Conservation (phyloP, 2,797 vertebrate genomes). For the Hoplostethus mediterraneus region DNA sequence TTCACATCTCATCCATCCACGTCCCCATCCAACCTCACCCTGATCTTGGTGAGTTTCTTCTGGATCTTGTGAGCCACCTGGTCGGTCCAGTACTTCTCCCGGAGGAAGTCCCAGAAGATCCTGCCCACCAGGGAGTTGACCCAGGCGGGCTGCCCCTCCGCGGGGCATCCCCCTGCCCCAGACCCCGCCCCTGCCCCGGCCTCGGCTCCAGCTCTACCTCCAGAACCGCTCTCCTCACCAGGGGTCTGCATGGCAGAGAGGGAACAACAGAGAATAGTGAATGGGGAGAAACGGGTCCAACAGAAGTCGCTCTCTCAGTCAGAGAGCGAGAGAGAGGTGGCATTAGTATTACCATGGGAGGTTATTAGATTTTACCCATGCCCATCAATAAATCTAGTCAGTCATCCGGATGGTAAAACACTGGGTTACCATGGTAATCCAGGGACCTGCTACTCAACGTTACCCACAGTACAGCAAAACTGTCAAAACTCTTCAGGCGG, state of each 20-base stretch:
- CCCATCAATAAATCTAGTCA: too few species aligned
- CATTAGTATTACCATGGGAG: too few species aligned
- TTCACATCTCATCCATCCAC: not conserved
- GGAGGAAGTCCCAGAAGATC: conserved; percentile 92
- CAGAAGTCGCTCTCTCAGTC: not conserved
- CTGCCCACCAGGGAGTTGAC: conserved; percentile 88
- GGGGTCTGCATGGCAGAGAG: conserved; percentile 50
- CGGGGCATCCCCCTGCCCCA: conserved; percentile 23
- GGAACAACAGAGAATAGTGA: not conserved
- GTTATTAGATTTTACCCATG: too few species aligned
- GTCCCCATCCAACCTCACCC: conserved; percentile 75
- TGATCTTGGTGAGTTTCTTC: conserved; percentile 91
- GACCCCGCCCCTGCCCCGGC: conserved; percentile 9
- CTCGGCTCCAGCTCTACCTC: conserved; percentile 49
- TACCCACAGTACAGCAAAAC: too few species aligned
- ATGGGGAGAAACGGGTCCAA: not conserved
- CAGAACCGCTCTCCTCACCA: conserved; percentile 58
- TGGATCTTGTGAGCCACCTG: conserved; percentile 91
- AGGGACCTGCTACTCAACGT: too few species aligned
- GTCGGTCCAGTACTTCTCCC: conserved; percentile 89
- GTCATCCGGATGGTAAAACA: too few species aligned
- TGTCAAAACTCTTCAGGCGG: too few species aligned
- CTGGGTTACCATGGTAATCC: too few species aligned
- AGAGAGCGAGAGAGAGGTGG: too few species aligned
- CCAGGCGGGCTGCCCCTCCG: conserved; percentile 78